These are phyloP conservation scores for Chrysolina haemoptera DNA, from an alignment of 2,888 invertebrate genomes.

Conservation along the genomic window DNA sequence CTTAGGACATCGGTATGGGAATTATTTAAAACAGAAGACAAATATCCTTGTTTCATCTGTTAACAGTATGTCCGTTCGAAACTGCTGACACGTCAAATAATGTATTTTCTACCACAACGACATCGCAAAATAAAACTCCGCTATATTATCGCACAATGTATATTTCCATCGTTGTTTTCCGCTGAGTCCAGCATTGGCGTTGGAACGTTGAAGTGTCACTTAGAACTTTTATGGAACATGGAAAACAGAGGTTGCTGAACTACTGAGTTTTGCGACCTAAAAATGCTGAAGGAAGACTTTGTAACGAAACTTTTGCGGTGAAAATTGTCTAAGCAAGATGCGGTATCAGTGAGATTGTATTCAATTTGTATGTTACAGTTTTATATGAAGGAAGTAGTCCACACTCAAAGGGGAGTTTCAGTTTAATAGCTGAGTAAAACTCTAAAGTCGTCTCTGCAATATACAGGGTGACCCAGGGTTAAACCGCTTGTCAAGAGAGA, in stretches of 20 bases:
- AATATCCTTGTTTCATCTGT: too few relatives aligned
- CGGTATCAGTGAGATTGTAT: not conserved
- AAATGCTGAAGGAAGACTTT: not conserved
- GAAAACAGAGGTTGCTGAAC: slow-evolving; percentile 19
- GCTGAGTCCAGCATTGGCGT: slow-evolving; percentile 10
- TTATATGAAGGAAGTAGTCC: too few relatives aligned
- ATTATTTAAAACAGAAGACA: too few relatives aligned
- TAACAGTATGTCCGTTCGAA: not conserved
- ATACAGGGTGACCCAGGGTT: too few relatives aligned
- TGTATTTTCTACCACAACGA: not conserved
- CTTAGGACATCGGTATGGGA: too few relatives aligned
- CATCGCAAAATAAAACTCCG: not conserved
- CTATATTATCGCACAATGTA: not conserved
- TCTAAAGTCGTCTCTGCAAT: too few relatives aligned
- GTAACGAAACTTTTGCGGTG: not conserved
- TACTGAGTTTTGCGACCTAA: slow-evolving; percentile 17
- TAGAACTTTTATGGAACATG: not conserved
- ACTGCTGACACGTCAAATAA: not conserved
- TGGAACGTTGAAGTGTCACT: not conserved
- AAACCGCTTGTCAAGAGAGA: too few relatives aligned
- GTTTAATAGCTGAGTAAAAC: too few relatives aligned
- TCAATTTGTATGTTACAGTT: not conserved
- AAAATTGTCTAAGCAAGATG: not conserved
- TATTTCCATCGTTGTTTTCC: not conserved
- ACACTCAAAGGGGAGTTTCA: too few relatives aligned